Evolutionary conservation across 2,888 invertebrate genomes (phyloP).

Genomic region (Sthenelais limicola): DNA sequence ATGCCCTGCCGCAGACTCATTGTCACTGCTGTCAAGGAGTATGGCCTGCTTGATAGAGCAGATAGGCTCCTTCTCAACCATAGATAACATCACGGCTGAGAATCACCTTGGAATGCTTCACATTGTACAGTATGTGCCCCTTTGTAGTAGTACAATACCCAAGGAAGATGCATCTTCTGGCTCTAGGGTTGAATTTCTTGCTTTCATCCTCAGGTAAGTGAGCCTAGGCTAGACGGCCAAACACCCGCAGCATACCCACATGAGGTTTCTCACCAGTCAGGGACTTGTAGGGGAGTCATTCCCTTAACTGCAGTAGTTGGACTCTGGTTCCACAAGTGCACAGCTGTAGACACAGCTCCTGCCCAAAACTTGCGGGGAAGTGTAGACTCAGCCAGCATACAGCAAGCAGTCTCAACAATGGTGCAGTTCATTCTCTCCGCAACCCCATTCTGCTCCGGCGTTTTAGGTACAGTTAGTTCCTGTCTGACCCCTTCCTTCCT

Average conservation of each 20-base stretch:
- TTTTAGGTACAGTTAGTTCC: slow-evolving; percentile 61
- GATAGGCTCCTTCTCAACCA: no score
- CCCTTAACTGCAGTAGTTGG: slow-evolving; percentile 48
- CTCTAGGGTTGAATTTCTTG: no score
- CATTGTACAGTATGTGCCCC: slow-evolving; percentile 40
- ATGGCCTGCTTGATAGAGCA: no score
- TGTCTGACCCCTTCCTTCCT: slow-evolving; percentile 60
- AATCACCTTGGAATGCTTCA: slow-evolving; percentile 3
- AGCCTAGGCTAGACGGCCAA: slow-evolving; percentile 45
- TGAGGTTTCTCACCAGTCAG: slow-evolving; percentile 47
- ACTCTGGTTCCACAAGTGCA: slow-evolving; percentile 62
- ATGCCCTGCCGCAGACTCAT: background rate
- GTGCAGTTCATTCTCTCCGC: slow-evolving; percentile 64
- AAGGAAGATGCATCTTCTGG: no score
- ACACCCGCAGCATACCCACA: slow-evolving; percentile 41
- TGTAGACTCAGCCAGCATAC: slow-evolving; percentile 26
- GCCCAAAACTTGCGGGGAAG: slow-evolving; percentile 61
- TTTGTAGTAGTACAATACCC: slow-evolving; percentile 43
- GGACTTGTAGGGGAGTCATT: slow-evolving; percentile 51
- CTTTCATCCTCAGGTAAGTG: slow-evolving; percentile 50
- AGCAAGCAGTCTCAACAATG: slow-evolving; percentile 60
- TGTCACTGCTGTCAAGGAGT: no score
- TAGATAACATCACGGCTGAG: slow-evolving; percentile 48
- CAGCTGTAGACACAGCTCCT: slow-evolving; percentile 63
- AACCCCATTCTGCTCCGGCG: slow-evolving; percentile 65